Percentiles rank a stretch among this genome's conserved stretches.
These are phyloP conservation scores for Pyrocoelia pectoralis DNA, from an alignment of 2,888 invertebrate species.

Conservation along the genomic window DNA sequence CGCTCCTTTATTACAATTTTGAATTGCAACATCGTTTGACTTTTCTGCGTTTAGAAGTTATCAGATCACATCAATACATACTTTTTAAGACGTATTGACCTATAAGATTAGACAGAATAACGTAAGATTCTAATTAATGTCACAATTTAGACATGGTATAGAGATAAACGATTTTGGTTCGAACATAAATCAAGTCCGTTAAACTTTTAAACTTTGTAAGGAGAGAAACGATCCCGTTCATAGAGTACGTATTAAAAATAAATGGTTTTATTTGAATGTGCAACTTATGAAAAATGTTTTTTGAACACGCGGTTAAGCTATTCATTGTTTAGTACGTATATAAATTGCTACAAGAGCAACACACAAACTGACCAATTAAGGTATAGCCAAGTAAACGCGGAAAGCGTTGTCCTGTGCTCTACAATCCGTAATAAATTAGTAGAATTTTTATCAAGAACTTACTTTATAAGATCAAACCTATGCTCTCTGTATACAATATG, in stretches of 20 bases:
- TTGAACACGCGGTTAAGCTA: conserved; percentile 30
- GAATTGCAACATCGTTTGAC: neutral
- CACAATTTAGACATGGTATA: conserved; percentile 6
- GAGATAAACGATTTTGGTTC: neutral
- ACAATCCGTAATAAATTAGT: conserved; percentile 41
- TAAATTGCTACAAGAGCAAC: conserved; percentile 20
- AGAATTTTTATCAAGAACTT: conserved; percentile 36
- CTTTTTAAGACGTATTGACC: conserved; percentile 19
- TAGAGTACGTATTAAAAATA: conserved; percentile 5
- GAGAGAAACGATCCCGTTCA: neutral
- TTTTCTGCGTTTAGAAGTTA: conserved; percentile 18
- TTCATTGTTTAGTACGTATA: conserved; percentile 29
- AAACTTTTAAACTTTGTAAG: neutral
- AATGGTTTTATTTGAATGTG: conserved; percentile 2
- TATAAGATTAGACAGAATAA: conserved; percentile 26
- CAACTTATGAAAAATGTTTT: conserved; percentile 31
- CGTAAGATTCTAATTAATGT: conserved; percentile 26
- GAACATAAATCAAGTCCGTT: conserved; percentile 4
- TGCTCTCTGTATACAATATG: conserved; percentile 40
- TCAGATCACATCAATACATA: conserved; percentile 26
- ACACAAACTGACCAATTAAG: conserved; percentile 39
- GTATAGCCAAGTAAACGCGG: conserved; percentile 33
- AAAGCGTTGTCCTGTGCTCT: conserved; percentile 36
- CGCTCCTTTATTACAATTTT: neutral
- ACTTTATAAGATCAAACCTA: conserved; percentile 41